Base-by-base conservation (phyloP, 2,888 invertebrate species). In the Drosophila sordidula region DNA sequence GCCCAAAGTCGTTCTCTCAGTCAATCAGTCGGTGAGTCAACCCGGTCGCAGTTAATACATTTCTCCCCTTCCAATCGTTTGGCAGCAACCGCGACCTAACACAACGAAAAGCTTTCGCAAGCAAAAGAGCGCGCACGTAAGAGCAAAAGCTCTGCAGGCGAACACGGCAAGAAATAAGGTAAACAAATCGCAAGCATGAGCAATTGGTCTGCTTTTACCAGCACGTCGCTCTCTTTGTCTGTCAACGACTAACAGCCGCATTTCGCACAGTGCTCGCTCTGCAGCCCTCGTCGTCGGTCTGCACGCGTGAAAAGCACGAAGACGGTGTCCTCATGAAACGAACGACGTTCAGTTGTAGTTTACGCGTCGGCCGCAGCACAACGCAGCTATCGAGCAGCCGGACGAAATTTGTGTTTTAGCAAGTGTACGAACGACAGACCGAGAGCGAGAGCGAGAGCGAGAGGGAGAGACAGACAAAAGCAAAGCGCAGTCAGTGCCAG, bases 351-450 rank as follows among this genome's bases (percentile, higher is more conserved):
- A 86, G 90, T 86, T 78, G 80, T 89, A 86, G 89, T 89, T 87
- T 73, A 80, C 85, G 84, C 90, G 89, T 84, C 89, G 90, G 89
- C 73, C 71, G 81, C 78, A 89, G 68, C 80, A 87, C 87, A 85
- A 71, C 85, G 71, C 58, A 34, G 34, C 12, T 68, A 22, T 50
- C 26, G 36, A 73, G 36, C 29, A 62, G 44, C 6, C 57, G 75
- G 46, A 58, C 32, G 25, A 44, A 45, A 46, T 51, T 49, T 59
- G 52, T 54, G 39, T 55, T 44, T 42, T 14, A 38, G 18, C 57
- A 58, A 50, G 34, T 42, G 39, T 41, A 11, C 52, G 49, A 66
- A 71, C 65, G 55, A 56, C 59, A 38, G 38, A 36, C 26, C n/a
- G 55, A 18, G n/a, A 36, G 42, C 38, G 46, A 49, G 26, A 36